Conservation (phyloP, 2,797 vertebrate species). For the Thunnus albacares region DNA sequence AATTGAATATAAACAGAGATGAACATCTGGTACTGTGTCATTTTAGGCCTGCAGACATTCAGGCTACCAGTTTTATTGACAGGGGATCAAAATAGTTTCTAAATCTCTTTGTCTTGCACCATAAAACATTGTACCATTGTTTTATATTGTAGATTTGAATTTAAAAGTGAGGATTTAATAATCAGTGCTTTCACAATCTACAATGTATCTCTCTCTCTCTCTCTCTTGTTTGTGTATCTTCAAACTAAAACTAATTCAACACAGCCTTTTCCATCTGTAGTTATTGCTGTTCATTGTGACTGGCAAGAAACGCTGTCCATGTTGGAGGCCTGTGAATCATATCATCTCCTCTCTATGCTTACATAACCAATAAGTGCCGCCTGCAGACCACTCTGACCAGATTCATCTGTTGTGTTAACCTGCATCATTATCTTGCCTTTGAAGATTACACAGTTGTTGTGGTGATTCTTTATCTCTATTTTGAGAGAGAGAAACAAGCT, state of each 20-base stretch:
- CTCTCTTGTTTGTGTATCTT: background rate
- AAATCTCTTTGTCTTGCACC: background rate
- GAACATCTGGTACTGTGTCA: background rate
- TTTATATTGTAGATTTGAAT: background rate
- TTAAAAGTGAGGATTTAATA: background rate
- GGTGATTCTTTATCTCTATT: constrained; percentile 25
- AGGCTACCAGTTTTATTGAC: constrained; percentile 14
- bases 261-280: background rate
- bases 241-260: background rate
- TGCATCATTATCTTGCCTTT: constrained; percentile 48
- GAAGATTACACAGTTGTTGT: constrained; percentile 35
- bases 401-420: constrained; percentile 67
- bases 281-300: constrained; percentile 42
- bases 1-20: background rate
- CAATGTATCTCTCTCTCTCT: background rate
- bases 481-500: background rate
- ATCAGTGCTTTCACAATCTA: constrained; percentile 7
- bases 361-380: constrained; percentile 67
- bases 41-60: background rate
- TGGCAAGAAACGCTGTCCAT: constrained; percentile 45
- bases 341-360: constrained; percentile 66
- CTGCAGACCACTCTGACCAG: constrained; percentile 56
- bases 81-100: background rate
- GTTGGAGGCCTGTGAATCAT: constrained; percentile 70
- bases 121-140: background rate